Evolutionary conservation across 2,113 vertebrate species (phyloP).

Genomic region (Conger conger): DNA sequence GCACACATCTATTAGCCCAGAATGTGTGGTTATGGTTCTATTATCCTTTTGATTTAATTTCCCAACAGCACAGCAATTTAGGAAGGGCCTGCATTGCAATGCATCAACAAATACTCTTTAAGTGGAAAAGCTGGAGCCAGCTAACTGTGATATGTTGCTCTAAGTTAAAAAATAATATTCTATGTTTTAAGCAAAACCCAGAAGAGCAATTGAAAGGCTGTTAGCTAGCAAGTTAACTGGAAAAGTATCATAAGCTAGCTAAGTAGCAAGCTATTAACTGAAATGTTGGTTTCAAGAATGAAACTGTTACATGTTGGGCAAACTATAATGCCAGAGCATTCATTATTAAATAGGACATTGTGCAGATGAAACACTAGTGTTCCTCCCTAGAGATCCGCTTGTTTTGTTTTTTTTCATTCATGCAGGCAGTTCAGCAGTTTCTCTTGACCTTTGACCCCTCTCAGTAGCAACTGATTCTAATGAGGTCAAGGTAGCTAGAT

Average conservation of each 20-base stretch:
- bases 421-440: neutral
- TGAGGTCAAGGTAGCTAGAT: conserved; percentile 4
- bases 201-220: neutral
- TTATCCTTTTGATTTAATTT: neutral
- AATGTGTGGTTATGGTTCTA: neutral
- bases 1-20: neutral
- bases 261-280: neutral
- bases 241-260: neutral
- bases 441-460: neutral
- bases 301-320: neutral
- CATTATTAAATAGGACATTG: neutral
- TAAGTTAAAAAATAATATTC: no score
- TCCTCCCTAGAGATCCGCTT: neutral
- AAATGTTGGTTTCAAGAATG: neutral
- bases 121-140: neutral
- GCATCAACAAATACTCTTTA: neutral
- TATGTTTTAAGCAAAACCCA: neutral
- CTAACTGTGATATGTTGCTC: neutral
- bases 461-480: neutral
- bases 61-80: neutral
- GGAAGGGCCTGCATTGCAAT: neutral
- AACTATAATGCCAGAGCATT: neutral
- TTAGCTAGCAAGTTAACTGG: neutral
- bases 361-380: neutral
- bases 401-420: neutral